Evolutionary conservation across 2,113 vertebrate species (phyloP).

Genomic region (Heterocephalus glaber): DNA sequence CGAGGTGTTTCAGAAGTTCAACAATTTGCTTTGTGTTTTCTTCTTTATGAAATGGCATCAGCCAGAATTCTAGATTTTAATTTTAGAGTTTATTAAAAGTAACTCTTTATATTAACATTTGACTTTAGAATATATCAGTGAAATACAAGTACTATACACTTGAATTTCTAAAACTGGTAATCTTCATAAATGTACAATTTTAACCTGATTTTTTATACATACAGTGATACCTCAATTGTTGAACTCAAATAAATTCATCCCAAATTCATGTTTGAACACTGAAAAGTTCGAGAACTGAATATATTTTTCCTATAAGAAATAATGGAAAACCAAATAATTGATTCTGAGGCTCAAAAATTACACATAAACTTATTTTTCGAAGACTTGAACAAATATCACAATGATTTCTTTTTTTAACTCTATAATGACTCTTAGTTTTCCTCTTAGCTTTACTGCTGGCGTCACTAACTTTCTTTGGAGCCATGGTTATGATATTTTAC

Average conservation of each 20-base stretch:
- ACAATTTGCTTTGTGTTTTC: slow-evolving; percentile 18
- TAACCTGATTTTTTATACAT: background rate
- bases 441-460: background rate
- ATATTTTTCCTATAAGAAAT: background rate
- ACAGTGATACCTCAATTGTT: background rate
- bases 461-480: background rate
- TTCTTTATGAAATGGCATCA: background rate
- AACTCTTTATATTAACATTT: background rate
- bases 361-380: background rate
- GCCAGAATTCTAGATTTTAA: slow-evolving; percentile 17
- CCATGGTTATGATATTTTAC: background rate
- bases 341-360: background rate
- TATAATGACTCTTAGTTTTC: background rate
- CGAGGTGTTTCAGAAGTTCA: background rate
- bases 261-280: background rate
- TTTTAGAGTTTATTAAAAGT: background rate
- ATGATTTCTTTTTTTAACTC: background rate
- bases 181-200: background rate
- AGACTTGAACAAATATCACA: background rate
- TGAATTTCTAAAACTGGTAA: background rate
- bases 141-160: background rate
- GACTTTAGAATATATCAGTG: background rate
- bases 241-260: background rate
- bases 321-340: background rate
- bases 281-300: background rate